Evolutionary conservation across 2,797 vertebrate genomes (phyloP).

Genomic region (Cuculus canorus): DNA sequence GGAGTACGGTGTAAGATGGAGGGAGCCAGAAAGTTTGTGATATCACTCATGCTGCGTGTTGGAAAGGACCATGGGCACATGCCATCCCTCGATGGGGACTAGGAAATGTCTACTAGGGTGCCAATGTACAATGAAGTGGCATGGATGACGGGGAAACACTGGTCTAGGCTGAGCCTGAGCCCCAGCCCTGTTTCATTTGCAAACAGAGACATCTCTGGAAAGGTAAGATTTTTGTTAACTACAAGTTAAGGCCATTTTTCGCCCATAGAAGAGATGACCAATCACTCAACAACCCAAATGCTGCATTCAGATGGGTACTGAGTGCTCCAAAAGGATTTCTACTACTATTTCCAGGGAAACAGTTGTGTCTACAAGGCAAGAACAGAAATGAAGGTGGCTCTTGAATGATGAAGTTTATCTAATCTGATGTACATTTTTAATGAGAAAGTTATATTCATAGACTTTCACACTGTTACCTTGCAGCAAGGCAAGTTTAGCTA

Average conservation of each 20-base stretch:
- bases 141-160: not conserved
- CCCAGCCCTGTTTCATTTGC: not conserved
- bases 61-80: accelerated
- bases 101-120: not conserved
- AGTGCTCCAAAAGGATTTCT: not conserved
- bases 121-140: accelerated
- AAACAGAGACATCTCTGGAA: not conserved
- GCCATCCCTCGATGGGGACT: not conserved
- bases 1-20: not conserved
- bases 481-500: not conserved
- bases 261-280: not conserved
- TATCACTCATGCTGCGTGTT: not conserved
- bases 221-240: not conserved
- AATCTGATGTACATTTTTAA: not conserved
- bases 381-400: not conserved
- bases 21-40: not conserved
- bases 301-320: not conserved
- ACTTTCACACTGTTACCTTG: not conserved
- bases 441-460: not conserved
- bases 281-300: not conserved
- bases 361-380: not conserved
- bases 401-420: not conserved
- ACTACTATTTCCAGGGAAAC: not conserved
- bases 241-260: not conserved
- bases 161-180: not conserved